phyloP scores from a whole-genome alignment of 2,113 vertebrate species.

The Ahaetulla prasina region DNA sequence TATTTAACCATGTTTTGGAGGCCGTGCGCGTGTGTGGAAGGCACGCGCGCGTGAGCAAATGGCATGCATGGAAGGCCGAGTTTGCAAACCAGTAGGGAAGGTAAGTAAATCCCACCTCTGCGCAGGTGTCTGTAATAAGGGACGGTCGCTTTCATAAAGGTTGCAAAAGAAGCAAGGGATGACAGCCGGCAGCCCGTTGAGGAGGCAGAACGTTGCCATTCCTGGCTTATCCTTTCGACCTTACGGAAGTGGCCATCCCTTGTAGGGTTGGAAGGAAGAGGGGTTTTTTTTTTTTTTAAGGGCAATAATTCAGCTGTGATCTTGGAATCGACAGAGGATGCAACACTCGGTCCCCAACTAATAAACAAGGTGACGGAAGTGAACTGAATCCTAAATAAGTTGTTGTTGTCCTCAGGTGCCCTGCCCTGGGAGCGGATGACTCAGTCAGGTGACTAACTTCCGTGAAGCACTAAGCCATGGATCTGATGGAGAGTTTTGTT shows the following conservation, averaged over 20 bases:
- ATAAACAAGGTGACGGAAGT: slow-evolving; percentile 6
- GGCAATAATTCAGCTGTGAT: background rate
- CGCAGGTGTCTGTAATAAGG: background rate
- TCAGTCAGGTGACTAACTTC: background rate
- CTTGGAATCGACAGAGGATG: background rate
- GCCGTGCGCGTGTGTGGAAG: too few relatives aligned
- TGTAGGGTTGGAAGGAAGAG: background rate
- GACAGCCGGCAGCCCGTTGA: background rate
- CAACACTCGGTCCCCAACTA: background rate
- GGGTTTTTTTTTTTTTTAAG: background rate
- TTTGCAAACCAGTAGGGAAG: too few relatives aligned
- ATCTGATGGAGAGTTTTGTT: background rate
- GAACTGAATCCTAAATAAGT: background rate
- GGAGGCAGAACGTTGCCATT: background rate
- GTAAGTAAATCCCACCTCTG: too few relatives aligned
- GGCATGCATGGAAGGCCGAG: too few relatives aligned
- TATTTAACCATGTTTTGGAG: too few relatives aligned
- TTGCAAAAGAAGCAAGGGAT: background rate
- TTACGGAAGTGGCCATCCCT: background rate
- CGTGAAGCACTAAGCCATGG: background rate
- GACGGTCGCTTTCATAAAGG: background rate
- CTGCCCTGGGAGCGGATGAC: background rate
- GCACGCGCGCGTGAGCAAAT: too few relatives aligned
- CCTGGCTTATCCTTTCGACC: background rate
- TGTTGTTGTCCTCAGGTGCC: slow-evolving; percentile 1